phyloP scores from a whole-genome alignment of 1,140 invertebrate genomes.

The Trichomalopsis sarcophagae region DNA sequence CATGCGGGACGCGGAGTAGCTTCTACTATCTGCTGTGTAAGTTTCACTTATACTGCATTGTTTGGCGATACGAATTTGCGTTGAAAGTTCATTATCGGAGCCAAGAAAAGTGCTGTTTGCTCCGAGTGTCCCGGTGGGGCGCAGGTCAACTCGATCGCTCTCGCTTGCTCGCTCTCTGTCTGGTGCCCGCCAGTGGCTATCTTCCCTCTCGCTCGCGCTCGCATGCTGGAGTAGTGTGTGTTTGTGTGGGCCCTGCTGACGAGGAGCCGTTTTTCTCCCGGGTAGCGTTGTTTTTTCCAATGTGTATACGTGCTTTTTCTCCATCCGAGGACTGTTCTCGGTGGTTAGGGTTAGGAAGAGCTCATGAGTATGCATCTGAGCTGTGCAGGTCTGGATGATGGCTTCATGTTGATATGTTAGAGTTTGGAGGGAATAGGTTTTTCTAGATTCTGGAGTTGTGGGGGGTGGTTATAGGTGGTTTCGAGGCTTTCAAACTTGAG shows the following conservation, averaged over 20 bases:
- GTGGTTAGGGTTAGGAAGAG: background rate
- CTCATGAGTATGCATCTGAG: background rate
- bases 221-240: background rate
- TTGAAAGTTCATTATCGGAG: too few relatives aligned
- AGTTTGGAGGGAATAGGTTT: too few relatives aligned
- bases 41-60: too few relatives aligned
- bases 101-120: too few relatives aligned
- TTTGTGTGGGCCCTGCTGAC: background rate
- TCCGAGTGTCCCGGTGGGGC: background rate
- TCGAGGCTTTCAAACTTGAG: too few relatives aligned
- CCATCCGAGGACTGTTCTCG: background rate
- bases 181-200: background rate
- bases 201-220: slow-evolving; percentile 31
- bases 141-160: slow-evolving; percentile 1
- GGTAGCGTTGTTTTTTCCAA: background rate
- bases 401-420: too few relatives aligned
- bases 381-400: too few relatives aligned
- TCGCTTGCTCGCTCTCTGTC: slow-evolving; percentile 10
- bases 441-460: too few relatives aligned
- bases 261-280: background rate
- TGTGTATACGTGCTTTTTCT: background rate
- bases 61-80: too few relatives aligned
- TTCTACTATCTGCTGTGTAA: background rate
- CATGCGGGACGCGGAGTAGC: background rate
- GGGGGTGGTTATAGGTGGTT: too few relatives aligned